Evolutionary conservation across 2,113 vertebrate genomes (phyloP), one percentile per base, ranked within the genome.

Genomic region (Tachycineta bicolor): DNA sequence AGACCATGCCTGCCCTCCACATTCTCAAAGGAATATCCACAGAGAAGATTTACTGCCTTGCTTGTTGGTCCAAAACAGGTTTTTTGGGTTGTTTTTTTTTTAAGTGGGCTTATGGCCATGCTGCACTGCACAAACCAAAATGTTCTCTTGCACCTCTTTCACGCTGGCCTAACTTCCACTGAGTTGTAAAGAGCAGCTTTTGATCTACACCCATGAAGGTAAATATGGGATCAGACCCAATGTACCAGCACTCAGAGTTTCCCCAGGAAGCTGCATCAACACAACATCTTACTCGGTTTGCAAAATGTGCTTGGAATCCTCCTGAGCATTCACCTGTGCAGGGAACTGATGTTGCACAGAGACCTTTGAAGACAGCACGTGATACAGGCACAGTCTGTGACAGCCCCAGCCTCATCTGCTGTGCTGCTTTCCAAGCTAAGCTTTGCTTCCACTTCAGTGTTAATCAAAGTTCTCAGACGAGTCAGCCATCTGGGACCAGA

Each of bases 391-490:
- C 12, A 50, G 83, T 5, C 46, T 89, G 37, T 83, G 92, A 70
- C 76, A 52, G 49, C 10, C 46, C 53, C 58, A 82, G 29, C 69
- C 50, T 75, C 69, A 2, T 71, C 14, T 60, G 25, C 52, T 65
- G 14, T 41, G 44, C 83, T 85, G 46, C 76, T 85, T 59, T 91
- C 73, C 88, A 67, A 79, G 53, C 60, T 55, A 22, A 76, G 46
- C 65, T 89, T 85, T 84, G 4, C 53, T 93, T 49, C 73, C 52
- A 33, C 65, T 65, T 69, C 0, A 0, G 22, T 77, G 43, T 83
- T 90, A 90, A 93, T 80, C 75, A 92, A 60, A 79, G 56, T 79
- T 90, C 56, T 75, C 70, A 63, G 44, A 49, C 44, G 49, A 93
- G 68, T 22, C 69, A 87, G 26, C 67, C 83, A 82, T 29, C 41